These are phyloP conservation scores for Chionodraco myersi DNA, from an alignment of 2,113 vertebrate species.

Conservation along the genomic window DNA sequence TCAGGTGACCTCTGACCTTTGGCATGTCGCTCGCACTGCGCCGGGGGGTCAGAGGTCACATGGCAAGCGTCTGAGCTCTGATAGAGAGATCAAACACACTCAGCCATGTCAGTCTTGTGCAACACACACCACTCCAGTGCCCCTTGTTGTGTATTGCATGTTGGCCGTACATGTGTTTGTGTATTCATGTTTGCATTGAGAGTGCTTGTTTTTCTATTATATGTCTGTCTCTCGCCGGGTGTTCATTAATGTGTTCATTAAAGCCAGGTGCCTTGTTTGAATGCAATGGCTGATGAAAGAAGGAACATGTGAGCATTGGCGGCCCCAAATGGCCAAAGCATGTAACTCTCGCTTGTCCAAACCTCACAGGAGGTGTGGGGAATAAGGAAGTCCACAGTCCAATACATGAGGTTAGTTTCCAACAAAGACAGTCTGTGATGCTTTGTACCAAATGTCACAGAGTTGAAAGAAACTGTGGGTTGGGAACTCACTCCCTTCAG, in stretches of 20 bases:
- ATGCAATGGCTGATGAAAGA: background rate
- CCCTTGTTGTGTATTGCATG: background rate
- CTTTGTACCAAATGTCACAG: background rate
- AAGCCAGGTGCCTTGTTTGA: background rate
- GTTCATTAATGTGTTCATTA: conserved; percentile 11
- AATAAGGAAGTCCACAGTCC: background rate
- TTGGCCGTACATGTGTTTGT: background rate
- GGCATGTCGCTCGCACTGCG: conserved; percentile 54
- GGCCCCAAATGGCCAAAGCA: conserved; percentile 30
- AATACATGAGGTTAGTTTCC: background rate
- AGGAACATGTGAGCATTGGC: background rate
- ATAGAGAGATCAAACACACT: conserved; percentile 76
- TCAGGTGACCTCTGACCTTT: conserved; percentile 61
- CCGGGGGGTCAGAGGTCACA: conserved; percentile 59
- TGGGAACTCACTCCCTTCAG: background rate
- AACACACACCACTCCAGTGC: conserved; percentile 29
- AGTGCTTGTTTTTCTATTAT: background rate
- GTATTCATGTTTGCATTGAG: background rate
- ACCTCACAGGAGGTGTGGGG: background rate
- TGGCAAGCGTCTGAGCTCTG: conserved; percentile 62
- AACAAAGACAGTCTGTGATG: background rate
- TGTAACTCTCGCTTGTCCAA: background rate
- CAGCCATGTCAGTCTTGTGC: conserved; percentile 55
- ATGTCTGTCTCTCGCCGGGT: background rate
- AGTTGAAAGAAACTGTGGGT: background rate